Conservation (phyloP, 2,888 invertebrate genomes). For the Ichneumoninae sp. region DNA sequence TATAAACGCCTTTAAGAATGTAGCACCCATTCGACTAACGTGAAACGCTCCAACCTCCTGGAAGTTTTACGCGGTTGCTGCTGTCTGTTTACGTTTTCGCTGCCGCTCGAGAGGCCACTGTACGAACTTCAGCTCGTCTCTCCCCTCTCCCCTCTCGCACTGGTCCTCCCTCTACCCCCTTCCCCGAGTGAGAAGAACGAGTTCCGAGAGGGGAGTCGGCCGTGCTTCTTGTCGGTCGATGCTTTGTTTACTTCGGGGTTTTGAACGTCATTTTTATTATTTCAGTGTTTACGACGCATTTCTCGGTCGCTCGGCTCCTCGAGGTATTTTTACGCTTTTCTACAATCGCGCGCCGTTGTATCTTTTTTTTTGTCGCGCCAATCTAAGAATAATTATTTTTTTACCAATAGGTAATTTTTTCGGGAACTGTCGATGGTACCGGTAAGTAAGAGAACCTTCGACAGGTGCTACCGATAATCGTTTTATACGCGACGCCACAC, state of each 20-base stretch:
- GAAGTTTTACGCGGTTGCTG: slow-evolving; percentile 3
- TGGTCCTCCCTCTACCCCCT: neutral
- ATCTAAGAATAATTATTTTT: neutral
- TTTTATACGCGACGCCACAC: neutral
- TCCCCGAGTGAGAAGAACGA: neutral
- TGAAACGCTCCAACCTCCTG: neutral
- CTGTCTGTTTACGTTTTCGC: slow-evolving; percentile 59
- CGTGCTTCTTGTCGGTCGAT: slow-evolving; percentile 13
- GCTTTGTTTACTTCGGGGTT: slow-evolving; percentile 30
- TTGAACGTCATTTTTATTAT: slow-evolving; percentile 15
- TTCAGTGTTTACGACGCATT: neutral
- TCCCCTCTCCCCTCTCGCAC: neutral
- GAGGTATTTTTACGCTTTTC: neutral
- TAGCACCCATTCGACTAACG: too few relatives aligned
- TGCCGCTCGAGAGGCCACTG: slow-evolving; percentile 55
- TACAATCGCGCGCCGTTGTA: neutral
- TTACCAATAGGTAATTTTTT: neutral
- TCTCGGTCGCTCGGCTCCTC: neutral
- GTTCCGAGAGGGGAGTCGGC: neutral
- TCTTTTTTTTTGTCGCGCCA: neutral
- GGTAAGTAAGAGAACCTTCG: neutral
- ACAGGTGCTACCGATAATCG: neutral
- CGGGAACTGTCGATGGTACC: neutral
- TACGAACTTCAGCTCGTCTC: slow-evolving; percentile 49
- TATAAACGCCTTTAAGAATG: too few relatives aligned